phyloP scores from a whole-genome alignment of 1,140 invertebrate genomes.

The Tetraneura akinire region DNA sequence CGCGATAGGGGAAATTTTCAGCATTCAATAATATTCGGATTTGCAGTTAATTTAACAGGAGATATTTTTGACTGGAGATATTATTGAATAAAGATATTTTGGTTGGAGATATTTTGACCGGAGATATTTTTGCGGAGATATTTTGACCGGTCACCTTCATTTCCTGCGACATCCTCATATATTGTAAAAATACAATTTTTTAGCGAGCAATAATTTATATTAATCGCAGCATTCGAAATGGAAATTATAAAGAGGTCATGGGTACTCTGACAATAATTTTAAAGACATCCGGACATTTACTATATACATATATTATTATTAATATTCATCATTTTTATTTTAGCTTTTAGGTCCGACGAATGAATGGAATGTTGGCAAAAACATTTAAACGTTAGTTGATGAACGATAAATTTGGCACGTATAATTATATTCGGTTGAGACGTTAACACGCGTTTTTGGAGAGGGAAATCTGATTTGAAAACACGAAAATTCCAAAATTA shows the following conservation, averaged over 20 bases:
- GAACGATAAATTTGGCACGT: conserved; percentile 7
- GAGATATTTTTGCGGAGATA: no score
- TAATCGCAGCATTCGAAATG: no score
- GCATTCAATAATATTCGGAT: no score
- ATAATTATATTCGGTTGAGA: background rate
- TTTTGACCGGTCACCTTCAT: no score
- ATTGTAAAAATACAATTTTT: no score
- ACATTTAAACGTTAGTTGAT: conserved; percentile 13
- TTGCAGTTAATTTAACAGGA: no score
- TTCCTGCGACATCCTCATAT: no score
- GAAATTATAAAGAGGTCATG: background rate
- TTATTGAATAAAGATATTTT: no score
- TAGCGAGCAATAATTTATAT: no score
- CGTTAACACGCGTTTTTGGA: background rate
- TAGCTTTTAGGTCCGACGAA: background rate
- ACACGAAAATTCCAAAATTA: background rate
- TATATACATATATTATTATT: background rate
- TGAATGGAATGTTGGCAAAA: conserved; percentile 19
- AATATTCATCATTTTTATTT: conserved; percentile 1
- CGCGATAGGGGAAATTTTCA: no score
- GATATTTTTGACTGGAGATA: no score
- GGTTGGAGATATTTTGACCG: no score
- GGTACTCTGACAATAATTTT: background rate
- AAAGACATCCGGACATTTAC: background rate
- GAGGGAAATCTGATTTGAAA: conserved; percentile 4